These are phyloP conservation scores for Orientallactaga sibirica DNA, from an alignment of 2,797 vertebrate genomes.

Conservation along the genomic window DNA sequence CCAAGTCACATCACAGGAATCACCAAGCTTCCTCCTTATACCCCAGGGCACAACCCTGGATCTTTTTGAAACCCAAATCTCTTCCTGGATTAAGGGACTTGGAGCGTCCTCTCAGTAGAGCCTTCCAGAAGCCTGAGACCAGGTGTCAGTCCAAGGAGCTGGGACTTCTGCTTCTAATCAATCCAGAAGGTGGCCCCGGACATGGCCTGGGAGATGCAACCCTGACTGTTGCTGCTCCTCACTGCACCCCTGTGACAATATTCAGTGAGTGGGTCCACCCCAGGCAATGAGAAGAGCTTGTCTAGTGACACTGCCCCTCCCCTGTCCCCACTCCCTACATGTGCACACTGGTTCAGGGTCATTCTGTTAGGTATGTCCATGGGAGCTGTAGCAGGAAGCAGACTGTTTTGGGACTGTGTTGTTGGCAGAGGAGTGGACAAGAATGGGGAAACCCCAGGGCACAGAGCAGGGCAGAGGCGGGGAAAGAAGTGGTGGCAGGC, in stretches of 20 bases:
- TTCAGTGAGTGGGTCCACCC: not conserved
- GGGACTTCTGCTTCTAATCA: not conserved
- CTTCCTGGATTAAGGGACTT: not conserved
- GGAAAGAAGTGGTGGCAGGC: not conserved
- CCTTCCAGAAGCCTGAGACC: not conserved
- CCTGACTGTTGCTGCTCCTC: not conserved
- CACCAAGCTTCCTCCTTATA: not conserved
- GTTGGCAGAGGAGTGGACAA: not conserved
- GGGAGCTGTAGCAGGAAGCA: not conserved
- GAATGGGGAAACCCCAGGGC: not conserved
- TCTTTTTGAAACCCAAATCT: not conserved
- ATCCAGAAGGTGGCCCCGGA: not conserved
- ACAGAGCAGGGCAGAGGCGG: not conserved
- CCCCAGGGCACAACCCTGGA: not conserved
- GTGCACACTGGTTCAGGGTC: not conserved
- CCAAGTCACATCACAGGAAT: not conserved
- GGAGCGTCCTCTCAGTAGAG: not conserved
- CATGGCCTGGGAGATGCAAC: not conserved
- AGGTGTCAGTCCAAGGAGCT: not conserved
- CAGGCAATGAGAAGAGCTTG: not conserved
- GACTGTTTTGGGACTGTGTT: not conserved
- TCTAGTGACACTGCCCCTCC: not conserved
- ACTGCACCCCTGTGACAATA: not conserved
- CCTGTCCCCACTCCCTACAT: not conserved
- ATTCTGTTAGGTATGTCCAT: not conserved